Evolutionary conservation across 2,888 invertebrate genomes (phyloP).

Genomic region (Rhaphigaster nebulosa): DNA sequence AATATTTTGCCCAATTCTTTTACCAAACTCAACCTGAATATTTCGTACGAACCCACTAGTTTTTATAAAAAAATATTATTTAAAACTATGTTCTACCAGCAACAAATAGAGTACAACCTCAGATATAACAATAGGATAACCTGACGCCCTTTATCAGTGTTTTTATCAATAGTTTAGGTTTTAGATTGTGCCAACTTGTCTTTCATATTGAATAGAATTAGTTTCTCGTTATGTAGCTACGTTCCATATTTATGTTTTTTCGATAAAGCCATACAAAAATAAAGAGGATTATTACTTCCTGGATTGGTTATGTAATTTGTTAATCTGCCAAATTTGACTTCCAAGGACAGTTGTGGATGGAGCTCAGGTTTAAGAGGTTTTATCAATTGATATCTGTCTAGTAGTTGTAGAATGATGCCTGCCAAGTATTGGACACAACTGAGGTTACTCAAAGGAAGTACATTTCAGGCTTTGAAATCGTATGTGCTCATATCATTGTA

Average conservation of each 20-base stretch:
- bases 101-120: too few relatives aligned
- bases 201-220: neutral
- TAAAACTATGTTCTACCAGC: too few relatives aligned
- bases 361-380: neutral
- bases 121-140: neutral
- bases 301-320: constrained; percentile 15
- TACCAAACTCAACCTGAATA: too few relatives aligned
- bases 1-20: too few relatives aligned
- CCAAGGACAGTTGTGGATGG: neutral
- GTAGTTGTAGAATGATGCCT: constrained; percentile 59
- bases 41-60: too few relatives aligned
- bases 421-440: constrained; percentile 56
- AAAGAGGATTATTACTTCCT: neutral
- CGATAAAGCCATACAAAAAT: neutral
- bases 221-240: neutral
- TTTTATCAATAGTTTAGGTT: neutral
- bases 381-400: neutral
- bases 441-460: constrained; percentile 3
- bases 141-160: neutral
- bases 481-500: neutral
- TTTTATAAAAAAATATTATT: too few relatives aligned
- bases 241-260: neutral
- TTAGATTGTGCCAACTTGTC: neutral
- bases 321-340: neutral
- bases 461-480: constrained; percentile 37